Evolutionary conservation across 2,888 invertebrate genomes (phyloP).

Genomic region (Scaptomyza caliginosa): DNA sequence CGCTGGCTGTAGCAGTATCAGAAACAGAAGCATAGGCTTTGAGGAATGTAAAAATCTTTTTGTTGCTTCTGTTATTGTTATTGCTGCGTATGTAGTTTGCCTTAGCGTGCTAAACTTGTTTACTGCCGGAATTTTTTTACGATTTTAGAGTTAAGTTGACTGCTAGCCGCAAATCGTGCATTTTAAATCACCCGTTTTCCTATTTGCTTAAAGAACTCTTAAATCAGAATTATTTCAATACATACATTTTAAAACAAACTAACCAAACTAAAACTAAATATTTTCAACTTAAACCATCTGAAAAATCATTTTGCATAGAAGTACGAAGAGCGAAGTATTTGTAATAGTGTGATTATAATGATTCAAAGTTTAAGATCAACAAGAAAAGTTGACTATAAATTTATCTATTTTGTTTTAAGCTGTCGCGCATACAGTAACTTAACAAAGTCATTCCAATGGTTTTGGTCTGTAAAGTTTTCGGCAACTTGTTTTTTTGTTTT

Average conservation of each 20-base stretch:
- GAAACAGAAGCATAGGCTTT: background rate
- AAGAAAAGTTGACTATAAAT: slow-evolving; percentile 20
- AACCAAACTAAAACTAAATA: too few relatives aligned
- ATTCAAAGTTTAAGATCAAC: slow-evolving; percentile 10
- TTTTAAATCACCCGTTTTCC: background rate
- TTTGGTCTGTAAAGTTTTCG: slow-evolving; percentile 15
- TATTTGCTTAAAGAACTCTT: too few relatives aligned
- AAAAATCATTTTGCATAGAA: background rate
- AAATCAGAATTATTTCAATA: background rate
- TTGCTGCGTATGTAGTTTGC: slow-evolving; percentile 12
- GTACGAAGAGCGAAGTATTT: background rate
- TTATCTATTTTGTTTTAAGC: slow-evolving; percentile 25
- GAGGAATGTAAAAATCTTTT: slow-evolving; percentile 1
- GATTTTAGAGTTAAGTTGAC: slow-evolving; percentile 22
- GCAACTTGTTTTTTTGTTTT: background rate
- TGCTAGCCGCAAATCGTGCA: background rate
- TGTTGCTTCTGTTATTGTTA: slow-evolving; percentile 17
- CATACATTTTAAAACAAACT: too few relatives aligned
- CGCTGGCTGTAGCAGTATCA: background rate
- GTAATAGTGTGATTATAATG: slow-evolving; percentile 21
- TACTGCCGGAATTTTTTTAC: slow-evolving; percentile 46
- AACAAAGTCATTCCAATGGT: slow-evolving; percentile 23
- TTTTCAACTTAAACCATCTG: background rate
- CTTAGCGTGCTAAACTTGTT: slow-evolving; percentile 54
- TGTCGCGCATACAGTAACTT: slow-evolving; percentile 4